Conservation (phyloP, 2,113 vertebrate genomes). For the Atrichornis clamosus region DNA sequence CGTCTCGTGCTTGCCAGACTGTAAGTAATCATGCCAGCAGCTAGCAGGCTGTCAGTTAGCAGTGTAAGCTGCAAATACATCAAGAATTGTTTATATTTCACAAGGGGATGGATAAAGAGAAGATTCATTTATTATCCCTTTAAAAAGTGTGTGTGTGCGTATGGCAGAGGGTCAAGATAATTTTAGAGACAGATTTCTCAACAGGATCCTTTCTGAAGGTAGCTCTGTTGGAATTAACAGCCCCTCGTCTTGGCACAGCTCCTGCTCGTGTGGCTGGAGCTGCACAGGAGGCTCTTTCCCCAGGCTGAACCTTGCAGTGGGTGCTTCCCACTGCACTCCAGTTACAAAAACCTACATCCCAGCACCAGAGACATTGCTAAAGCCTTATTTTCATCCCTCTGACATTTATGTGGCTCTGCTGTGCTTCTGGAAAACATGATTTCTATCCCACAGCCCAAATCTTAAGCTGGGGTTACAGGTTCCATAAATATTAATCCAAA, state of each 20-base stretch:
- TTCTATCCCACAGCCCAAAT: background rate
- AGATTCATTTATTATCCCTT: background rate
- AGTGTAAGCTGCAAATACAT: constrained; percentile 21
- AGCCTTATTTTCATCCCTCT: background rate
- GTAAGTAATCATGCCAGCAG: constrained; percentile 34
- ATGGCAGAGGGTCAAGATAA: constrained; percentile 12
- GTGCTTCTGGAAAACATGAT: background rate
- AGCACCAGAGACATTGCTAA: background rate
- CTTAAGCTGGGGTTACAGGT: background rate
- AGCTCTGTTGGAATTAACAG: background rate
- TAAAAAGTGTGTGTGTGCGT: rapidly evolving
- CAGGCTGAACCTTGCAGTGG: background rate
- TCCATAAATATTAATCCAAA: background rate
- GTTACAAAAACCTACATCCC: background rate
- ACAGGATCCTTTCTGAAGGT: background rate
- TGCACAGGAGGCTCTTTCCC: background rate
- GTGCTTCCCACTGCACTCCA: background rate
- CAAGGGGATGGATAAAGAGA: background rate
- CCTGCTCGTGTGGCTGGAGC: background rate
- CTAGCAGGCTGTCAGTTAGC: constrained; percentile 52
- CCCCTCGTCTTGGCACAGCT: background rate
- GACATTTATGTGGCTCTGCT: background rate
- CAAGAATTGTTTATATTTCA: constrained; percentile 39
- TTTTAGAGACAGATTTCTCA: constrained; percentile 8
- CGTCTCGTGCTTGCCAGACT: constrained; percentile 14